These are phyloP conservation scores for Oncorhynchus nerka DNA, from an alignment of 2,113 vertebrate genomes.

Conservation along the genomic window DNA sequence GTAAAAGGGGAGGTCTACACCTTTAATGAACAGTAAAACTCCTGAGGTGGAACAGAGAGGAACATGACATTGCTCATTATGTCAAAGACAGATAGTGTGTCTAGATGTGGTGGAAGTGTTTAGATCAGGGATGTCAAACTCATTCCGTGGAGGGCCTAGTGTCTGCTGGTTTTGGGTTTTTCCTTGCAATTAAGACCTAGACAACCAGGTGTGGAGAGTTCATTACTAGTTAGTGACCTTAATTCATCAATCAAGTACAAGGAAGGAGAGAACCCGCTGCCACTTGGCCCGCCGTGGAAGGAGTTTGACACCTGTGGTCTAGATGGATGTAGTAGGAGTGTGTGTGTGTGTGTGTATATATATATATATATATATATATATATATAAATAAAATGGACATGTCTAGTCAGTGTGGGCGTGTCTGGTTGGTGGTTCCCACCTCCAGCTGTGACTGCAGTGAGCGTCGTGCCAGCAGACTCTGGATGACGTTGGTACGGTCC, in stretches of 20 bases:
- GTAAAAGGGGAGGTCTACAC: neutral
- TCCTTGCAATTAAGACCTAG: too few relatives aligned
- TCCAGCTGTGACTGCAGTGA: conserved; percentile 91
- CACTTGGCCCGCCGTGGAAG: too few relatives aligned
- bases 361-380: too few relatives aligned
- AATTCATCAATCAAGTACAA: too few relatives aligned
- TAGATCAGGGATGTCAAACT: too few relatives aligned
- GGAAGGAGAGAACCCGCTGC: too few relatives aligned
- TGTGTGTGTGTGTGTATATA: neutral
- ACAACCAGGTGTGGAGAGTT: too few relatives aligned
- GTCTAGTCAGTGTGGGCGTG: neutral
- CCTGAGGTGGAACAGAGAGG: neutral
- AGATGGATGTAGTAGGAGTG: neutral
- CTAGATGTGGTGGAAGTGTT: neutral
- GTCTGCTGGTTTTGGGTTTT: too few relatives aligned
- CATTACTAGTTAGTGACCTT: too few relatives aligned
- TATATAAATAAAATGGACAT: neutral
- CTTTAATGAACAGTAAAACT: neutral
- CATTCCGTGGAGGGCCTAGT: too few relatives aligned
- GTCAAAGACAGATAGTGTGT: neutral
- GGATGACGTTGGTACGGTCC: conserved; percentile 92
- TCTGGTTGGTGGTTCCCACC: conserved; percentile 59
- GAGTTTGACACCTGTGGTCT: too few relatives aligned
- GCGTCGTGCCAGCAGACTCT: conserved; percentile 86
- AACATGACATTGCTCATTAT: neutral